Conservation (phyloP, 2,888 invertebrate species). For the Horisme vitalbata region DNA sequence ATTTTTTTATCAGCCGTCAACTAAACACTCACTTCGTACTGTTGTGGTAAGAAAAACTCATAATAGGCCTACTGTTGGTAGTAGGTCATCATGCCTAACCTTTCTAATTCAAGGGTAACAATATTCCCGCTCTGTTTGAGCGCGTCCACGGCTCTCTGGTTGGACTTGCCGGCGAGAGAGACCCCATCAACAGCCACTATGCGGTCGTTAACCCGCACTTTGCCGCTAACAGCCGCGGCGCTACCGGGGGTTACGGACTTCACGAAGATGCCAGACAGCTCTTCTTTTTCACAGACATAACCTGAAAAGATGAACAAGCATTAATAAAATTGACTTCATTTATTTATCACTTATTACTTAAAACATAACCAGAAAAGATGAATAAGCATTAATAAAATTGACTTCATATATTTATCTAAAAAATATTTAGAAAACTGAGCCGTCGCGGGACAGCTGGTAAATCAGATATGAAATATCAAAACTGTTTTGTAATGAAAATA, state of each 20-base stretch:
- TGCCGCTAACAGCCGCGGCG: slow-evolving; percentile 96
- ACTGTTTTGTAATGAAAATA: too few relatives aligned
- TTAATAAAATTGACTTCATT: background rate
- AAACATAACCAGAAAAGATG: slow-evolving; percentile 90
- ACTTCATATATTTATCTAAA: too few relatives aligned
- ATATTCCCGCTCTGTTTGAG: slow-evolving; percentile 95
- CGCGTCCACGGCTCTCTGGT: slow-evolving; percentile 98
- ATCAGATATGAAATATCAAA: too few relatives aligned
- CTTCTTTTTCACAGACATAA: slow-evolving; percentile 98
- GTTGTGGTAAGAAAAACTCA: too few relatives aligned
- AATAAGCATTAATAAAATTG: background rate
- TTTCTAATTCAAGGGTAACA: slow-evolving; percentile 94
- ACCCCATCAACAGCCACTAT: slow-evolving; percentile 99
- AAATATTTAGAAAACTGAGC: too few relatives aligned
- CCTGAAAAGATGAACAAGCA: slow-evolving; percentile 65
- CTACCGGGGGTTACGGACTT: slow-evolving; percentile 98
- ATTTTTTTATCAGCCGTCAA: too few relatives aligned
- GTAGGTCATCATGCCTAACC: slow-evolving; percentile 54
- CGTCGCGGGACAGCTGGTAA: too few relatives aligned
- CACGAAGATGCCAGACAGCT: slow-evolving; percentile 98
- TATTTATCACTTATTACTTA: too few relatives aligned
- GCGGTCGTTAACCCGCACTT: slow-evolving; percentile 97
- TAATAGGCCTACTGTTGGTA: background rate
- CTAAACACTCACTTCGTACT: too few relatives aligned
- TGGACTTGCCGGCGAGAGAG: slow-evolving; percentile 96